phyloP scores from a whole-genome alignment of 1,140 invertebrate species.

The Lepidostoma basale region DNA sequence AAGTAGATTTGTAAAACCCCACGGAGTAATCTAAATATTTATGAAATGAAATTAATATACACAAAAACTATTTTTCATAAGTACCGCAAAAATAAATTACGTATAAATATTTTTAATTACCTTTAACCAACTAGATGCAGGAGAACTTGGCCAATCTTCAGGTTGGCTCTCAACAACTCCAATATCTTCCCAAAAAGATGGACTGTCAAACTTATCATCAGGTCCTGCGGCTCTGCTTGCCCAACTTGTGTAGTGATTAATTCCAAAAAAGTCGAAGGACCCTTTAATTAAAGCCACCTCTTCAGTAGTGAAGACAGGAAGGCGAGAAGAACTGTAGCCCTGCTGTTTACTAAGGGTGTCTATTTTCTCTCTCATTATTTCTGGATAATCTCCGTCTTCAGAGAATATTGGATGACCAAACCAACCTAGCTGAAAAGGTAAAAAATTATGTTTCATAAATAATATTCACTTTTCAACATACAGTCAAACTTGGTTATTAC shows the following conservation, averaged over 20 bases:
- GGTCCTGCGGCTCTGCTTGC: slow-evolving; percentile 44
- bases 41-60: neutral
- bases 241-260: slow-evolving; percentile 65
- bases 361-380: slow-evolving; percentile 64
- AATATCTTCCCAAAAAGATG: slow-evolving; percentile 61
- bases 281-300: slow-evolving; percentile 65
- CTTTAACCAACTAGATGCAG: slow-evolving; percentile 61
- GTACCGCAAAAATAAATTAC: neutral
- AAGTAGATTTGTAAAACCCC: slow-evolving; percentile 66
- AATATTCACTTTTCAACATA: no score
- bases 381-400: slow-evolving; percentile 66
- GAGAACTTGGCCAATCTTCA: slow-evolving; percentile 57
- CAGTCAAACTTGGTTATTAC: no score
- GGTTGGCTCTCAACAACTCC: slow-evolving; percentile 55
- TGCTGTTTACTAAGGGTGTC: slow-evolving; percentile 62
- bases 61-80: neutral
- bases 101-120: slow-evolving; percentile 50
- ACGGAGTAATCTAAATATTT: slow-evolving; percentile 60
- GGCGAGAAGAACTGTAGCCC: slow-evolving; percentile 61
- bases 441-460: neutral
- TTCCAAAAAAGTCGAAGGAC: slow-evolving; percentile 68
- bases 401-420: slow-evolving; percentile 67
- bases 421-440: slow-evolving; percentile 54
- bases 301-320: slow-evolving; percentile 62
- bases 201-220: slow-evolving; percentile 49